These are phyloP conservation scores for Ginglymostoma cirratum DNA, from an alignment of 2,113 vertebrate species.

Conservation along the genomic window DNA sequence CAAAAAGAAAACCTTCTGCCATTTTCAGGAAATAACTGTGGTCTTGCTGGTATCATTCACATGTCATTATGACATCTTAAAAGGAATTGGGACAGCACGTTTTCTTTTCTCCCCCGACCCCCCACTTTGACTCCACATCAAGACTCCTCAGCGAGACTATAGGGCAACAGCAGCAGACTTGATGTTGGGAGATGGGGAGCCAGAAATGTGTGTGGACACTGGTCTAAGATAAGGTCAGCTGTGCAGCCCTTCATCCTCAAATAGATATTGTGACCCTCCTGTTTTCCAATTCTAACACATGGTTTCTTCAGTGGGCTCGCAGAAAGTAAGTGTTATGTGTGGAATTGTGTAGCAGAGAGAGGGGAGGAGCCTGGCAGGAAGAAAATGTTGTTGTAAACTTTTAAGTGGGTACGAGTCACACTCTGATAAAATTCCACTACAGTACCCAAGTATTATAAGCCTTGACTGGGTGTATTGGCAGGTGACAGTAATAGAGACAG, in stretches of 20 bases:
- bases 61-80: background rate
- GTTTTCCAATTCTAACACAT: background rate
- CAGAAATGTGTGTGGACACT: background rate
- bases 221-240: background rate
- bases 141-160: no score
- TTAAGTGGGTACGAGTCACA: background rate
- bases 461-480: background rate
- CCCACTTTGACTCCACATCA: no score
- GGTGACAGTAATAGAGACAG: background rate
- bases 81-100: background rate
- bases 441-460: background rate
- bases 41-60: background rate
- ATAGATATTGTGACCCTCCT: background rate
- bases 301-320: background rate
- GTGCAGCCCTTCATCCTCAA: background rate
- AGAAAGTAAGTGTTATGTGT: background rate
- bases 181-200: no score
- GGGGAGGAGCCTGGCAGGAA: background rate
- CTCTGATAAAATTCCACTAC: background rate
- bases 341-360: background rate
- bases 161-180: no score
- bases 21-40: background rate
- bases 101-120: background rate
- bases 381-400: background rate
- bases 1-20: background rate